Evolutionary conservation across 2,888 invertebrate genomes (phyloP).

Genomic region (Cephus spinipes): DNA sequence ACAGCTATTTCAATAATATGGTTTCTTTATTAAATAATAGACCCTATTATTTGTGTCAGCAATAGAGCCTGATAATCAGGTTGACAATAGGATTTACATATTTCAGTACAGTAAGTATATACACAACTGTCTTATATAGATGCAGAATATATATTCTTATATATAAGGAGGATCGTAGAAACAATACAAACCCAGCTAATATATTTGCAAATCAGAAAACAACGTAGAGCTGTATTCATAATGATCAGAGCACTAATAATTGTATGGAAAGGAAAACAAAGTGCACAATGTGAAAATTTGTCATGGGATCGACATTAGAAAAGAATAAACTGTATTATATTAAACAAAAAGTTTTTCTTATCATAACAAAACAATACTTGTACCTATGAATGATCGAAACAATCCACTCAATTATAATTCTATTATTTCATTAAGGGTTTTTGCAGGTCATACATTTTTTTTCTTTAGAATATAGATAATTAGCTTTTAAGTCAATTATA

Average conservation of each 20-base stretch:
- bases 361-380: not conserved
- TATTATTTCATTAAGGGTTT: not conserved
- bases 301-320: not conserved
- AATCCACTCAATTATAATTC: not conserved
- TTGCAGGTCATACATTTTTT: not conserved
- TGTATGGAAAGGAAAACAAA: not conserved
- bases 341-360: not conserved
- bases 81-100: conserved; percentile 13
- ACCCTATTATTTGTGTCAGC: conserved; percentile 14
- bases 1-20: not conserved
- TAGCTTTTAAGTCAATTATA: not conserved
- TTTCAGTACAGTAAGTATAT: conserved; percentile 17
- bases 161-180: not conserved
- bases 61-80: conserved; percentile 9
- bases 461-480: not conserved
- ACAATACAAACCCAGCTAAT: conserved; percentile 4
- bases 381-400: not conserved
- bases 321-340: not conserved
- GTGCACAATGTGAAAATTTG: not conserved
- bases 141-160: conserved; percentile 20
- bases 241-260: not conserved
- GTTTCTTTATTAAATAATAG: conserved; percentile 15
- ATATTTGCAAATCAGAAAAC: not conserved
- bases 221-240: not conserved
- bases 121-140: conserved; percentile 19